These are phyloP conservation scores for Tyto alba DNA, from an alignment of 2,113 vertebrate species.

Conservation along the genomic window DNA sequence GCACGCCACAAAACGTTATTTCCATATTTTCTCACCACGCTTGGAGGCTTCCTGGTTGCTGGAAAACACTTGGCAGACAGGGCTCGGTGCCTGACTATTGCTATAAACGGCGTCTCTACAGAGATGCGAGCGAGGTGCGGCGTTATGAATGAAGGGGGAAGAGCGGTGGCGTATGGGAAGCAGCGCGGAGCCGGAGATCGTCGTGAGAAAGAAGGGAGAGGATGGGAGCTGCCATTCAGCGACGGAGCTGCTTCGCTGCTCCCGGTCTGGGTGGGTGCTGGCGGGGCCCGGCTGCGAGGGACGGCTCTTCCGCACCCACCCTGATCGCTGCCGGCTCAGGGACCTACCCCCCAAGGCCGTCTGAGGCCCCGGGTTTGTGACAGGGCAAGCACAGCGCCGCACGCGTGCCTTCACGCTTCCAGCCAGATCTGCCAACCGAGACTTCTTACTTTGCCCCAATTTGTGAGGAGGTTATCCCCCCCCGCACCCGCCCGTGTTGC, in stretches of 20 bases:
- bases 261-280: not conserved
- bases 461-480: not conserved
- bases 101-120: not conserved
- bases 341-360: not conserved
- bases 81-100: not conserved
- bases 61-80: not conserved
- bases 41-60: not conserved
- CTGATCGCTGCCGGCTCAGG: fast-evolving
- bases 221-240: not conserved
- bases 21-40: not conserved
- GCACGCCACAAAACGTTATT: not conserved
- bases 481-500: not conserved
- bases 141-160: not conserved
- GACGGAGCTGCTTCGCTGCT: fast-evolving
- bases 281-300: not conserved
- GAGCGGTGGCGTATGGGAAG: not conserved
- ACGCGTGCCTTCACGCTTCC: not conserved
- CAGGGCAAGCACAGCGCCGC: not conserved
- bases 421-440: not conserved
- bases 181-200: not conserved
- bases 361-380: too few species aligned
- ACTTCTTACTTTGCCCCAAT: not conserved
- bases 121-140: not conserved
- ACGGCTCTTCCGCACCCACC: fast-evolving
- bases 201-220: not conserved